A percentile compares a stretch with the other conserved stretches of the same genome.
Evolutionary conservation across 2,888 invertebrate species (phyloP).

Genomic region (Drosophila atripex): DNA sequence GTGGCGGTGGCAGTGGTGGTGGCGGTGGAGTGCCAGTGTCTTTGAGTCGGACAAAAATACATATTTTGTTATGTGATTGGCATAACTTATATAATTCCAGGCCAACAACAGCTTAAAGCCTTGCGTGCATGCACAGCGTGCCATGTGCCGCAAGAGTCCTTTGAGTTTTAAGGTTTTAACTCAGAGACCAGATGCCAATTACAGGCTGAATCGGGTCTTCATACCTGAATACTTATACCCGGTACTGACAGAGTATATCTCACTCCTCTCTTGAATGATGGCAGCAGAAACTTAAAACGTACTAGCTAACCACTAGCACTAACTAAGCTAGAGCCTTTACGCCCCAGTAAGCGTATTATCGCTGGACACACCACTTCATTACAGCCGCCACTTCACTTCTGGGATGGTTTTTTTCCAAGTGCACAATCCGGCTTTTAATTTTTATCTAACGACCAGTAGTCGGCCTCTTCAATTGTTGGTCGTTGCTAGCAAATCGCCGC

Average conservation of each 20-base stretch:
- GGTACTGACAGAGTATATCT: no score
- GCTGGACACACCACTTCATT: no score
- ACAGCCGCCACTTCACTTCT: no score
- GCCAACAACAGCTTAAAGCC: constrained; percentile 14
- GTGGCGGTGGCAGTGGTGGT: constrained; percentile 20
- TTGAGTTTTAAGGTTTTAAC: constrained; percentile 2
- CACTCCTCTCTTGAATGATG: no score
- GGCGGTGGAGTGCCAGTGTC: constrained; percentile 32
- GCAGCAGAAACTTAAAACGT: no score
- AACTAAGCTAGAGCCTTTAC: no score
- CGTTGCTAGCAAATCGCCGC: constrained; percentile 63
- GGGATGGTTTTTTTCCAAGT: neutral
- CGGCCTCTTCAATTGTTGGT: constrained; percentile 53
- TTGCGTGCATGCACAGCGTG: constrained; percentile 3
- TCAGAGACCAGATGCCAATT: neutral
- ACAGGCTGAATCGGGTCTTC: neutral
- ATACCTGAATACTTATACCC: neutral
- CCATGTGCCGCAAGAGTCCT: neutral
- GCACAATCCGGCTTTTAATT: constrained; percentile 1
- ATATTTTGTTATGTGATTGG: constrained; percentile 75
- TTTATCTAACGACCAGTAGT: constrained; percentile 16
- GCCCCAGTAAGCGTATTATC: no score
- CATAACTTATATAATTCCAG: constrained; percentile 64
- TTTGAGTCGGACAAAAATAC: constrained; percentile 70
- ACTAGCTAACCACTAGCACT: no score